These are phyloP conservation scores for Phania funesta DNA, from an alignment of 2,888 invertebrate genomes.

Conservation along the genomic window DNA sequence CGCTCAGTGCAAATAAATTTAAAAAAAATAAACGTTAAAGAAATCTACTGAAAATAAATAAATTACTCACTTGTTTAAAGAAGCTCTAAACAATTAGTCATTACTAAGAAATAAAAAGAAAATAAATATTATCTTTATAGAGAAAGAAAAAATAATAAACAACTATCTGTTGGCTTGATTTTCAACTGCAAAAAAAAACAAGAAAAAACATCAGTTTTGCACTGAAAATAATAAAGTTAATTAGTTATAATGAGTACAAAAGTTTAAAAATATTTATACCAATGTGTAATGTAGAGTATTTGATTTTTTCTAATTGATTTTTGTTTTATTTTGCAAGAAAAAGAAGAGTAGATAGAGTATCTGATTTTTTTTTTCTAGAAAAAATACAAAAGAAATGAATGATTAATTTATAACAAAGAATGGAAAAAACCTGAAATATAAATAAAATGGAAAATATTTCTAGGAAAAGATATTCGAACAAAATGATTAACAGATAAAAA, in stretches of 20 bases:
- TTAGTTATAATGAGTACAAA: constrained; percentile 47
- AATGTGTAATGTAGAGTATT: neutral
- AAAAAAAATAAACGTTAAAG: constrained; percentile 13
- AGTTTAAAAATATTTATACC: constrained; percentile 32
- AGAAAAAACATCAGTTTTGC: neutral
- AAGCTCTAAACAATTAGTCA: constrained; percentile 46
- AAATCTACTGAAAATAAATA: constrained; percentile 18
- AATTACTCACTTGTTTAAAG: constrained; percentile 27
- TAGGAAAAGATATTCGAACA: neutral
- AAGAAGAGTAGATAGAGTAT: neutral
- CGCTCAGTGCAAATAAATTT: neutral
- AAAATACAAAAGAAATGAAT: neutral
- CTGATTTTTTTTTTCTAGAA: neutral
- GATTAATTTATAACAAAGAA: neutral
- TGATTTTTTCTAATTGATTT: neutral
- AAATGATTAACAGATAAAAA: too few relatives aligned
- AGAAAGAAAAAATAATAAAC: constrained; percentile 13
- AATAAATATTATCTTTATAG: constrained; percentile 17
- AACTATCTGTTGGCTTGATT: neutral
- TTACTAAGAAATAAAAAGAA: neutral
- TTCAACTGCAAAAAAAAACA: neutral
- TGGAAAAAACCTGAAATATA: neutral
- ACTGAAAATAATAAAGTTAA: constrained; percentile 32
- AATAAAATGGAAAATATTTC: neutral
- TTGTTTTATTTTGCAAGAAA: too few relatives aligned